phyloP scores from a whole-genome alignment of 2,888 invertebrate species.

The Pyrrhopygopsis socrates region DNA sequence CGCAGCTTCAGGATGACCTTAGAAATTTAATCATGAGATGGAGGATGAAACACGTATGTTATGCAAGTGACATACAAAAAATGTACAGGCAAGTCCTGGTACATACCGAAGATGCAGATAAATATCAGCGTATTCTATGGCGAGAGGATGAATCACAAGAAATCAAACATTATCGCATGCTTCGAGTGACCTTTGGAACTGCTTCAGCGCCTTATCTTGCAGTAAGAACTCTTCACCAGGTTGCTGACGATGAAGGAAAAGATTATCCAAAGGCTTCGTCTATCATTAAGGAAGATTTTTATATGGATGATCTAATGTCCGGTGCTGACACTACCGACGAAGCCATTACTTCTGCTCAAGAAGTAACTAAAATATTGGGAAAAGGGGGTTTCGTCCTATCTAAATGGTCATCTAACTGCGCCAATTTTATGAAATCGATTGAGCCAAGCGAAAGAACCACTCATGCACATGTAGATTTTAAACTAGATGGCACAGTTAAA shows the following conservation, averaged over 20 bases:
- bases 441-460: not conserved
- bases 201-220: conserved; percentile 13
- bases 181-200: too few relatives aligned
- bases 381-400: conserved; percentile 57
- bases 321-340: conserved; percentile 45
- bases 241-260: not conserved
- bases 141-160: too few relatives aligned
- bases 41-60: too few relatives aligned
- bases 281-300: conserved; percentile 53
- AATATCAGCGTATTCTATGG: too few relatives aligned
- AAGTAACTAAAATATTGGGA: conserved; percentile 38
- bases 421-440: conserved; percentile 16
- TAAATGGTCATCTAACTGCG: conserved; percentile 63
- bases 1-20: too few relatives aligned
- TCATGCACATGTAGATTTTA: not conserved
- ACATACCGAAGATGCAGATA: too few relatives aligned
- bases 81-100: too few relatives aligned
- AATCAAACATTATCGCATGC: too few relatives aligned
- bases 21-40: too few relatives aligned
- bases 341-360: conserved; percentile 22
- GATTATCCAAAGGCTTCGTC: too few relatives aligned
- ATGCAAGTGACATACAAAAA: too few relatives aligned
- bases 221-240: not conserved
- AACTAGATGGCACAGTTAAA: conserved; percentile 16
- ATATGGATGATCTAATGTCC: conserved; percentile 71